Evolutionary conservation across 2,888 invertebrate species (phyloP), one percentile per base, ranked within the genome.

Genomic region (Chrysotoxum bicinctum): DNA sequence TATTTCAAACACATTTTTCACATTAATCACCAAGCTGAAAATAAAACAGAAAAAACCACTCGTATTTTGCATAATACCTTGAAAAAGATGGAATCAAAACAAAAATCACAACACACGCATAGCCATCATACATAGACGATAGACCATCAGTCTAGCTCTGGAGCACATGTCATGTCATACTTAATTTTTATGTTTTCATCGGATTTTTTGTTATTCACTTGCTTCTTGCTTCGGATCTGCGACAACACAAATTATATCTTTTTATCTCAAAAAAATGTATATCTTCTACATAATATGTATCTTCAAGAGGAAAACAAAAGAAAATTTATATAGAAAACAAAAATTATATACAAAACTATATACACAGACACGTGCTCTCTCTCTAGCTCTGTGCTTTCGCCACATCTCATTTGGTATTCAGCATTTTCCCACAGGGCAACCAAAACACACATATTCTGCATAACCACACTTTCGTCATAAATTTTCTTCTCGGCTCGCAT

Each of bases 81-180:
- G 69, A 69, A 60, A 48, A 72, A 76, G 68, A 80, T 84, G 80
- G 70, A 84, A 84, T 84, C 84, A 84, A 84, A 84, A 84, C 84
- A 84, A 84, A 84, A 70, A 74, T 60, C 26, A 60, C 50, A 32
- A n/a, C 12, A 14, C 7, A 45, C 45, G n/a, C 50, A 74, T 26
- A 43, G 35, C 68, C 16, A 45, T 45, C 2, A 1, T 7, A 16
- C 4, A 40, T n/a, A 16, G 4, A 19, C 19, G 26, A 45, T 5
- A 3, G 10, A n/a, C n/a, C 10, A 19, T 45, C 45, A 19, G 45
- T 45, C 45, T 45, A 45, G 45, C 45, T 16, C 45, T 40, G 12
- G 56, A 79, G 79, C 83, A 79, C 83, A 84, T 79, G 83, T 75
- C 79, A 75, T 50, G 66, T 75, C 79, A 70, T 79, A 70, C 48